These are phyloP conservation scores for Nephrotoma flavescens DNA, from an alignment of 2,888 invertebrate genomes.

Conservation along the genomic window DNA sequence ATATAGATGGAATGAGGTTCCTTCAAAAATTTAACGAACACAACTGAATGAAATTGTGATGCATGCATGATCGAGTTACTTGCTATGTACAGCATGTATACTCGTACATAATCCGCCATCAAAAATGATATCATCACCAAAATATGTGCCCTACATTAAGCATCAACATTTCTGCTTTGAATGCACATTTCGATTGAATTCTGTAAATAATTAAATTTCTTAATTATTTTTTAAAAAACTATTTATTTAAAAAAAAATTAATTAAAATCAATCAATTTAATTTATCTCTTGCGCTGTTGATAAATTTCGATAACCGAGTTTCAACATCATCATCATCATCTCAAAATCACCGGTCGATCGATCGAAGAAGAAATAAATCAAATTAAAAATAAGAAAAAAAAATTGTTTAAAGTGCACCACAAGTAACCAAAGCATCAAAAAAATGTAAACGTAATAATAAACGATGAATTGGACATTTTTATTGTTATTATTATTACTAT, in stretches of 20 bases:
- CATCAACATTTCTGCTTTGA: neutral
- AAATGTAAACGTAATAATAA: neutral
- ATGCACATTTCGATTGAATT: neutral
- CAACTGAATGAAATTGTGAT: too few relatives aligned
- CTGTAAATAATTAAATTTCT: neutral
- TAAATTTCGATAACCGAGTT: neutral
- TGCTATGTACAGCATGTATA: too few relatives aligned
- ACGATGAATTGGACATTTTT: neutral
- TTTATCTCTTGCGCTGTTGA: neutral
- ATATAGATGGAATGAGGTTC: too few relatives aligned
- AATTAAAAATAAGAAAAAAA: neutral
- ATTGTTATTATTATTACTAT: neutral
- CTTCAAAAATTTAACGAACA: too few relatives aligned
- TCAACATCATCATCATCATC: neutral
- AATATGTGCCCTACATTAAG: neutral
- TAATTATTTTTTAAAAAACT: neutral
- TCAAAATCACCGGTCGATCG: neutral
- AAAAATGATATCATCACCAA: neutral
- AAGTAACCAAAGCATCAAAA: neutral
- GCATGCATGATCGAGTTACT: too few relatives aligned
- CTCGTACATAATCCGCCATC: neutral
- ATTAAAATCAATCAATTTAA: neutral
- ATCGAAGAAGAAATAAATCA: neutral
- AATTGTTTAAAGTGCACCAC: neutral
- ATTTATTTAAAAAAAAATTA: neutral